These are phyloP conservation scores for Erpobdella octoculata DNA, from an alignment of 2,888 invertebrate genomes.

Conservation along the genomic window DNA sequence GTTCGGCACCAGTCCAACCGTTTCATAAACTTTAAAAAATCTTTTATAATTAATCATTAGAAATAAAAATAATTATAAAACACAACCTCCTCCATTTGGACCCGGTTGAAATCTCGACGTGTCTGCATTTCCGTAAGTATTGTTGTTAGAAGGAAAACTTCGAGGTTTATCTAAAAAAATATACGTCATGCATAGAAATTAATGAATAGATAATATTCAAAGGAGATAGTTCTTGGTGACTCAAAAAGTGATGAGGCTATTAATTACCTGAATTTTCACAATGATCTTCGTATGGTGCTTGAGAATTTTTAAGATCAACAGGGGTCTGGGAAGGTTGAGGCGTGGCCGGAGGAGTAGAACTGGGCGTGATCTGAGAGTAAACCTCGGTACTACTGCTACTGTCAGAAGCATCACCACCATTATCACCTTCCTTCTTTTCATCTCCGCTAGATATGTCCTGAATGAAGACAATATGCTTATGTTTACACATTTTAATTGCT, in stretches of 20 bases:
- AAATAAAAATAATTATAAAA: neutral
- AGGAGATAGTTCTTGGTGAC: no score
- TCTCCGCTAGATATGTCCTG: neutral
- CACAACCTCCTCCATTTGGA: neutral
- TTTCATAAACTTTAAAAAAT: no score
- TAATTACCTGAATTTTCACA: neutral
- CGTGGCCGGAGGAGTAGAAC: conserved; percentile 21
- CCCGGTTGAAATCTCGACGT: neutral
- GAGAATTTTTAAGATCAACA: neutral
- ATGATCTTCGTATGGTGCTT: neutral
- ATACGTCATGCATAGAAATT: no score
- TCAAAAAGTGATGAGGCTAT: no score
- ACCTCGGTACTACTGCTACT: conserved; percentile 34
- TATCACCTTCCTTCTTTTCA: neutral
- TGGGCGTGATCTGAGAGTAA: conserved; percentile 30
- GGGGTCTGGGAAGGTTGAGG: conserved; percentile 11
- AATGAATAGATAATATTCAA: no score
- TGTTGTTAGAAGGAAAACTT: no score
- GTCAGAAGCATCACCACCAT: conserved; percentile 26
- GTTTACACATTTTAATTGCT: no score
- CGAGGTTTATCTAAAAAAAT: no score
- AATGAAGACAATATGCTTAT: no score
- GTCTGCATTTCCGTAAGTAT: neutral
- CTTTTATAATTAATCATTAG: neutral
- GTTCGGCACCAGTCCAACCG: no score